phyloP scores from a whole-genome alignment of 2,113 vertebrate species.

The human region GRCh38 chr13:22568501-22569000 shows the following conservation, averaged over 20 bases:
- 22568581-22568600: background rate
- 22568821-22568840: background rate
- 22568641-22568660: background rate
- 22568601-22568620: background rate
- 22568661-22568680: background rate
- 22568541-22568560: background rate
- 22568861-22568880: background rate
- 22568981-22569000: too few relatives aligned
- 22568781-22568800: background rate
- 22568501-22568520: background rate
- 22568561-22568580: background rate
- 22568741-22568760: background rate
- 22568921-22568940: background rate
- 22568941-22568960: too few relatives aligned
- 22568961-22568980: too few relatives aligned
- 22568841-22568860: too few relatives aligned
- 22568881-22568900: background rate
- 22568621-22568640: background rate
- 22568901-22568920: background rate
- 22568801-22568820: background rate
- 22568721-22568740: background rate
- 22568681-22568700: background rate
- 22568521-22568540: background rate
- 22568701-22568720: too few relatives aligned
- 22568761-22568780: background rate